Conservation (phyloP, 2,113 vertebrate genomes). For the Mustelus asterias region DNA sequence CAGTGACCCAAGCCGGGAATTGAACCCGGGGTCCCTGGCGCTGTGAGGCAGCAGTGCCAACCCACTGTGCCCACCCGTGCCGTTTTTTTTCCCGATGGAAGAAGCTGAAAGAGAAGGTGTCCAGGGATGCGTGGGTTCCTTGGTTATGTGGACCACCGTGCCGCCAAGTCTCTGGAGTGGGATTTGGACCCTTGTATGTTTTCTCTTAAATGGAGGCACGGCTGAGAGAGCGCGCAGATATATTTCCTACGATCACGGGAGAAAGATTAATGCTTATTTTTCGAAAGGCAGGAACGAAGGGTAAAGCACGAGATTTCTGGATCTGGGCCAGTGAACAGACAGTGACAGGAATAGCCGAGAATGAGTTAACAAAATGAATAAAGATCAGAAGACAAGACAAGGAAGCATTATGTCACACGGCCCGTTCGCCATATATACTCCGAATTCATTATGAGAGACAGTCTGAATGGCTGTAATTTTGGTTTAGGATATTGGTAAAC, state of each 20-base stretch:
- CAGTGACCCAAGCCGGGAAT: no score
- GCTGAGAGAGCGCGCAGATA: not conserved
- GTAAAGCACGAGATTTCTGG: not conserved
- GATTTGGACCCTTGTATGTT: not conserved
- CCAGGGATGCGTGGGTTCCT: no score
- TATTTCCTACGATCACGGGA: not conserved
- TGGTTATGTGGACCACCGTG: no score
- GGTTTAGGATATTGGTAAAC: conserved; percentile 14
- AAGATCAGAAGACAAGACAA: not conserved
- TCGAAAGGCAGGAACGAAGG: not conserved
- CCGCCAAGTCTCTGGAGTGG: not conserved
- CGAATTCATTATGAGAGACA: conserved; percentile 16
- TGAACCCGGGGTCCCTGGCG: no score
- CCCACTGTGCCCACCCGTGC: no score
- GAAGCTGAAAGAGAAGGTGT: no score
- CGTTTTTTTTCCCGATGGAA: no score
- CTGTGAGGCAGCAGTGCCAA: no score
- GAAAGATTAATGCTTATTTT: not conserved
- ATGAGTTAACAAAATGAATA: conserved; percentile 1
- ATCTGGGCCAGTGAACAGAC: not conserved
- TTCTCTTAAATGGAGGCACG: not conserved
- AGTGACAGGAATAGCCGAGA: not conserved
- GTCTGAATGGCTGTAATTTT: not conserved
- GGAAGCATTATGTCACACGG: not conserved
- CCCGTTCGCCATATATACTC: not conserved